Conservation (phyloP, 2,113 vertebrate genomes). For the Odobenus rosmarus region DNA sequence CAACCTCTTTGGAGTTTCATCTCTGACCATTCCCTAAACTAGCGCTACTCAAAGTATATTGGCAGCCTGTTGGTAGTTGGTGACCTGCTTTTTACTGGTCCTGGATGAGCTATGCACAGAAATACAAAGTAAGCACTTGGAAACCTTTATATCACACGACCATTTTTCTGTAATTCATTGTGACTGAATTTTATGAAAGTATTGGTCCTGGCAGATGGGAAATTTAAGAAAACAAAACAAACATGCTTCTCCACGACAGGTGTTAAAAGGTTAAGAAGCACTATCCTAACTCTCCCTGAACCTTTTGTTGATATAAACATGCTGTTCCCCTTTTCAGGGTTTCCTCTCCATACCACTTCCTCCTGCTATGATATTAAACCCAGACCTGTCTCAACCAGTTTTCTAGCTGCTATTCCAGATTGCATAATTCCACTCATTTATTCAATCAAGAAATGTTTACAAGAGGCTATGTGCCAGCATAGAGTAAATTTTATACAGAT, state of each 20-base stretch:
- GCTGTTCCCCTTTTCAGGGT: background rate
- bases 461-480: background rate
- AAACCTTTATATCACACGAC: background rate
- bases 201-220: background rate
- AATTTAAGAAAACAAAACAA: slow-evolving; percentile 18
- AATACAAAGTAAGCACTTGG: background rate
- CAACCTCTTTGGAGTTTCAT: background rate
- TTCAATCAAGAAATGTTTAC: background rate
- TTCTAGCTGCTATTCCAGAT: background rate
- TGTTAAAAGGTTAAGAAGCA: background rate
- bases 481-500: background rate
- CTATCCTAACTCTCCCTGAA: background rate
- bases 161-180: background rate
- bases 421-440: background rate
- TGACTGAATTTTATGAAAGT: slow-evolving; percentile 4
- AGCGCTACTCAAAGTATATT: background rate
- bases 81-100: background rate
- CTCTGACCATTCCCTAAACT: background rate
- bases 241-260: background rate
- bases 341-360: background rate
- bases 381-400: background rate
- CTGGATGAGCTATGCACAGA: background rate
- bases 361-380: background rate
- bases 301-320: background rate
- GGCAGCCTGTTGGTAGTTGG: rapidly evolving